These are phyloP conservation scores for Leptinotarsa peninsularis DNA, from an alignment of 2,888 invertebrate genomes.

Conservation along the genomic window DNA sequence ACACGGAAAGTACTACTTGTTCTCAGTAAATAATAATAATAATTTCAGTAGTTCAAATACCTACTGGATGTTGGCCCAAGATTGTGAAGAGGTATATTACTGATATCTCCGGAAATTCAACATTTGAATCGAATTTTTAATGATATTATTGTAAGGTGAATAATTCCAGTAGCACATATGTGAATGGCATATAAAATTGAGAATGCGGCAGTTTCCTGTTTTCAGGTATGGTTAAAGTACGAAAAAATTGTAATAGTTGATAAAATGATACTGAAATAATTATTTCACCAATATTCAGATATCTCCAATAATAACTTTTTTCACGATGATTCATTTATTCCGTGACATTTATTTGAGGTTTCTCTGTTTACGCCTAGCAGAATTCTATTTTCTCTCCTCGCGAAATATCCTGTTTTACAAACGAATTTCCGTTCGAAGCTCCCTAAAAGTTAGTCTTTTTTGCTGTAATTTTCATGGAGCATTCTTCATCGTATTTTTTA, in stretches of 20 bases:
- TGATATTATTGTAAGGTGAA: background rate
- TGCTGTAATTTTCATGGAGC: no score
- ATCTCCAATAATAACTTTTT: no score
- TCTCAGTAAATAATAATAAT: constrained; percentile 18
- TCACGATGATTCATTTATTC: no score
- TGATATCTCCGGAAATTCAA: background rate
- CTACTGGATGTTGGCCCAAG: constrained; percentile 15
- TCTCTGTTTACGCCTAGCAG: no score
- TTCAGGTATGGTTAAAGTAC: background rate
- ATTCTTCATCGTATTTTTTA: no score
- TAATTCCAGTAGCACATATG: background rate
- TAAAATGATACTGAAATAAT: no score
- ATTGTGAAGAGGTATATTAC: constrained; percentile 10
- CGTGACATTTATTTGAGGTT: no score
- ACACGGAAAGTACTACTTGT: constrained; percentile 7
- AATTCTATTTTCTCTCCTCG: no score
- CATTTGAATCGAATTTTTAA: background rate
- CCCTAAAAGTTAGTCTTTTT: no score
- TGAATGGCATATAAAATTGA: constrained; percentile 1
- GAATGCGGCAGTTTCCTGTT: background rate
- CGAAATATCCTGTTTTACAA: no score
- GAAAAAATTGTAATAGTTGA: background rate
- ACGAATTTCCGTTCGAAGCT: no score
- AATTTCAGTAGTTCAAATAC: constrained; percentile 7
- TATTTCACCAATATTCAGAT: no score